A percentile compares a stretch with the other conserved stretches of the same genome.
These are phyloP conservation scores for Heliconius cydno DNA, from an alignment of 2,888 invertebrate species.

Conservation along the genomic window DNA sequence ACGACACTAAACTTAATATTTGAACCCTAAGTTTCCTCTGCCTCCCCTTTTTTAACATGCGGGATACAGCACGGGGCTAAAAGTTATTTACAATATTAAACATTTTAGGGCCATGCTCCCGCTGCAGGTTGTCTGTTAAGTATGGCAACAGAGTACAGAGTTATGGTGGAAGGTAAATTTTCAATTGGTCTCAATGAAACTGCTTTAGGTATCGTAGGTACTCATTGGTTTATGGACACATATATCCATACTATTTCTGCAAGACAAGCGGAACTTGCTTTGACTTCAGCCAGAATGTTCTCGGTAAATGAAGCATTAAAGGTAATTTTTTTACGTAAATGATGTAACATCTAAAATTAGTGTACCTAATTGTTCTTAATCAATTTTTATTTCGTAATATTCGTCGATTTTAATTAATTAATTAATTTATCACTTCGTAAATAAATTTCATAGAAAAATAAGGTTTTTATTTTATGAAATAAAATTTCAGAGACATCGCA, in stretches of 20 bases:
- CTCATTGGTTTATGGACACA: slow-evolving; percentile 88
- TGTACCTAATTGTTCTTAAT: too few species aligned
- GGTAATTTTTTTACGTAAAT: slow-evolving; percentile 52
- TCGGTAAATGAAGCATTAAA: slow-evolving; percentile 89
- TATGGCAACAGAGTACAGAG: slow-evolving; percentile 91
- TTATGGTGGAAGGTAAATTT: slow-evolving; percentile 90
- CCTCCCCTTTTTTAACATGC: too few species aligned
- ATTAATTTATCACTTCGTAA: too few species aligned
- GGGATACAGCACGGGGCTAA: too few species aligned
- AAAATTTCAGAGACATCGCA: too few species aligned
- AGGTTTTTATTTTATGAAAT: too few species aligned
- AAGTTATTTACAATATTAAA: not conserved
- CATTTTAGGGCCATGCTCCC: slow-evolving; percentile 89
- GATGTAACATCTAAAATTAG: too few species aligned
- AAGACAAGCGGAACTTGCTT: slow-evolving; percentile 89
- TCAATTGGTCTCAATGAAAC: slow-evolving; percentile 95
- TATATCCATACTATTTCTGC: slow-evolving; percentile 86
- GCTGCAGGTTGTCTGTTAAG: slow-evolving; percentile 93
- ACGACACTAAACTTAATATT: too few species aligned
- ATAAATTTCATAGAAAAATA: too few species aligned
- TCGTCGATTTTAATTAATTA: too few species aligned
- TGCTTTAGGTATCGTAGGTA: slow-evolving; percentile 89
- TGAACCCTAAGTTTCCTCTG: too few species aligned
- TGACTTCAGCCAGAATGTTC: slow-evolving; percentile 89
- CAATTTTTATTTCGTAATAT: too few species aligned